Base-by-base conservation (phyloP, 2,113 vertebrate genomes). In the Lutjanus erythropterus region DNA sequence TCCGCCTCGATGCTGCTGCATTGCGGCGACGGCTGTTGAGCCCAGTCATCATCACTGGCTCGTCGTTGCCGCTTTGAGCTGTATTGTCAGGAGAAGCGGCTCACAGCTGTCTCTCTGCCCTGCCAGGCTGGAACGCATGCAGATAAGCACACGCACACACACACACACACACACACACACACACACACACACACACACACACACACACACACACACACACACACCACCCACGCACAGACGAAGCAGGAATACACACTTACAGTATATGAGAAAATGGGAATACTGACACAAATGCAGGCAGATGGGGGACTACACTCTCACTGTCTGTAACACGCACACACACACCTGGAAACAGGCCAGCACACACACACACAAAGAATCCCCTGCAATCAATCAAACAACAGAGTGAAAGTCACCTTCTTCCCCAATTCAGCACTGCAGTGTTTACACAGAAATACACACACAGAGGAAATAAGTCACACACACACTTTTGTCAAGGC, bases 11-110 rank as follows among this genome's bases (percentile, higher is more conserved):
- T 35, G 61, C 68, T 83, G 80, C 80, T 86, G 80, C 93, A 91
- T 67, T 93, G 93, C 91, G 66, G 78, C 21, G 76, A 79, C 42
- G 53, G 65, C 58, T 75, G 29, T 79, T 65, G 52, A 62, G 67
- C 42, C 37, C 62, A 70, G 68, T 85, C 84, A 71, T 78, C 55
- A 71, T 81, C 75, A 12, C 65, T 23, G 33, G 46, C 72, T 78
- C 15, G 15, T 23, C 55, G 21, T 77, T 71, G 39, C 60, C 9
- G 27, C 62, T 29, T 11, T 52, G 70, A 55, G 31, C 68, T 44
- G 60, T 69, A 61, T 79, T 79, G 75, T 80, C 71, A 61, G 59
- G 60, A 75, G 76, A 73, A 74, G 78, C 5, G 19, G 53, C 55
- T 86, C 56, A 56, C 75, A 84, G 85, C 55, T 75, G 86, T 65